phyloP scores from a whole-genome alignment of 2,113 vertebrate genomes.

The Dasyornis broadbenti region DNA sequence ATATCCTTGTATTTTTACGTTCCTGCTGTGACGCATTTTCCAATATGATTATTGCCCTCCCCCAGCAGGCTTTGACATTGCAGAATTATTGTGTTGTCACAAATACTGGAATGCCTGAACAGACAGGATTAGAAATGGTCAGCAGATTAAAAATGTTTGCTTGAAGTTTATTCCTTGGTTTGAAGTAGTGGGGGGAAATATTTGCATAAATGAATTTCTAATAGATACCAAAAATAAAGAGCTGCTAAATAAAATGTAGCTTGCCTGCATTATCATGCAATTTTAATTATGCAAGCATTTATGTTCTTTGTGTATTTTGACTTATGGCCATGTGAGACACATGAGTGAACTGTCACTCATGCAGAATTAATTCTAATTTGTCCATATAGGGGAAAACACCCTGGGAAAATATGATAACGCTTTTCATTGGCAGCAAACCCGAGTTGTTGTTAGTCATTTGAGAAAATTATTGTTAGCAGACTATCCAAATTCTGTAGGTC shows the following conservation, averaged over 20 bases:
- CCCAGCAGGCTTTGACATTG: background rate
- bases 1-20: background rate
- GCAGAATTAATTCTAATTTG: conserved; percentile 29
- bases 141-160: background rate
- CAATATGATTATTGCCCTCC: background rate
- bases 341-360: conserved; percentile 45
- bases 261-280: background rate
- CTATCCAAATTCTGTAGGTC: background rate
- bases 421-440: conserved; percentile 5
- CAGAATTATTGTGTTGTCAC: background rate
- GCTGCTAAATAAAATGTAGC: background rate
- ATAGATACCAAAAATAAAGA: conserved; percentile 26
- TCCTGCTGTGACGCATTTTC: background rate
- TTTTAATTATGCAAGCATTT: conserved; percentile 29
- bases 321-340: conserved; percentile 27
- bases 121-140: background rate
- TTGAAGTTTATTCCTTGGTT: conserved; percentile 6
- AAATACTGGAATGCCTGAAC: background rate
- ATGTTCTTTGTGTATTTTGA: conserved; percentile 32
- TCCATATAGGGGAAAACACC: background rate
- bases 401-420: background rate
- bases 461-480: conserved; percentile 4
- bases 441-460: background rate
- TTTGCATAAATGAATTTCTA: conserved; percentile 43
- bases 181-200: background rate